These are phyloP conservation scores for Rhea americana DNA, from an alignment of 2,113 vertebrate genomes.

Conservation along the genomic window DNA sequence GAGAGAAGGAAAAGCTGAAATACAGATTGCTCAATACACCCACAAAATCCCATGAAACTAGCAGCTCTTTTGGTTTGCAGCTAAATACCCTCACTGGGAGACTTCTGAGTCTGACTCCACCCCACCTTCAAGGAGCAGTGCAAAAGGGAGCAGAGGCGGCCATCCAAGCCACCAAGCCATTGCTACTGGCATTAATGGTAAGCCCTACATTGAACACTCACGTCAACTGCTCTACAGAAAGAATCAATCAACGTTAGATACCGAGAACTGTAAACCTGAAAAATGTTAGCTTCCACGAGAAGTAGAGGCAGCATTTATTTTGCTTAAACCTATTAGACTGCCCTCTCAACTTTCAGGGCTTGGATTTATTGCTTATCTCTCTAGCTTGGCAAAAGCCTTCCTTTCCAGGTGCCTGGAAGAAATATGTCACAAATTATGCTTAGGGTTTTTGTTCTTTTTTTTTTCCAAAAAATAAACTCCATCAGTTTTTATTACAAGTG, in stretches of 20 bases:
- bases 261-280: not conserved
- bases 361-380: not conserved
- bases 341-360: not conserved
- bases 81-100: not conserved
- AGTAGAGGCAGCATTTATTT: not conserved
- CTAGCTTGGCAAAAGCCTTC: not conserved
- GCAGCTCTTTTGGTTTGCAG: slow-evolving; percentile 1
- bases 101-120: not conserved
- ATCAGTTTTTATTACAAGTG: not conserved
- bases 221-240: not conserved
- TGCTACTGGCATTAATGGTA: not conserved
- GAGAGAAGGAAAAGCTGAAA: not conserved
- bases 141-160: not conserved
- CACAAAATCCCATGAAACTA: not conserved
- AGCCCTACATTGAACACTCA: not conserved
- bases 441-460: fast-evolving
- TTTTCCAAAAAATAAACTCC: not conserved
- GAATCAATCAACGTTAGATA: not conserved
- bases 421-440: not conserved
- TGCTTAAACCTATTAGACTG: not conserved
- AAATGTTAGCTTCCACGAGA: not conserved
- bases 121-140: not conserved
- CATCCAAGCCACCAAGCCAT: not conserved
- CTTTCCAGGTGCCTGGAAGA: not conserved
- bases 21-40: not conserved